These are phyloP conservation scores for Tarsius wallacei DNA, from an alignment of 2,797 vertebrate species.

Conservation along the genomic window DNA sequence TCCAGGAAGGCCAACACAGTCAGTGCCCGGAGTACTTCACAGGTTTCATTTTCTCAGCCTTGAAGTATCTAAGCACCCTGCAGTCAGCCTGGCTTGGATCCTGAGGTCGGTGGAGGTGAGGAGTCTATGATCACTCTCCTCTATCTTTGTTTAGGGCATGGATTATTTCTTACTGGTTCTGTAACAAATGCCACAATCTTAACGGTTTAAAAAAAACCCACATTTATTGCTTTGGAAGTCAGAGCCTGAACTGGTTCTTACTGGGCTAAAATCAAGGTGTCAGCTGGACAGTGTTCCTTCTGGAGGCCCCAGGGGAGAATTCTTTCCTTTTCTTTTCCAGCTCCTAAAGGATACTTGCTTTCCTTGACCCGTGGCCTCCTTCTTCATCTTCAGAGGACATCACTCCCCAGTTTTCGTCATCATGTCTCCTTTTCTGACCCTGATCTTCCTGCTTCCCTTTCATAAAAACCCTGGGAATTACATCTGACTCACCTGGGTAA, in stretches of 20 bases:
- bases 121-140: background rate
- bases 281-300: too few species aligned
- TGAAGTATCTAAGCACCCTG: background rate
- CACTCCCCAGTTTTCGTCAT: background rate
- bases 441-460: background rate
- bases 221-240: background rate
- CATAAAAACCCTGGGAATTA: background rate
- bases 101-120: background rate
- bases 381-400: background rate
- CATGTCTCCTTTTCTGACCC: background rate
- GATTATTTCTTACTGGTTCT: background rate
- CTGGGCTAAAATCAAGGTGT: too few species aligned
- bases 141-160: background rate
- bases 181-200: background rate
- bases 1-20: background rate
- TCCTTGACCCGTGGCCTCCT: too few species aligned
- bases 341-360: too few species aligned
- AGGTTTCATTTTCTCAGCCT: background rate
- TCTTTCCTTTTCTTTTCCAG: too few species aligned
- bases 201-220: background rate
- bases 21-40: background rate
- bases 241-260: background rate
- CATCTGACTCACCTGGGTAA: background rate
- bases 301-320: too few species aligned
- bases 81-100: background rate